A percentile compares a stretch with the other conserved stretches of the same genome.
Conservation (phyloP, 2,888 invertebrate species). For the Lithophane leautieri region DNA sequence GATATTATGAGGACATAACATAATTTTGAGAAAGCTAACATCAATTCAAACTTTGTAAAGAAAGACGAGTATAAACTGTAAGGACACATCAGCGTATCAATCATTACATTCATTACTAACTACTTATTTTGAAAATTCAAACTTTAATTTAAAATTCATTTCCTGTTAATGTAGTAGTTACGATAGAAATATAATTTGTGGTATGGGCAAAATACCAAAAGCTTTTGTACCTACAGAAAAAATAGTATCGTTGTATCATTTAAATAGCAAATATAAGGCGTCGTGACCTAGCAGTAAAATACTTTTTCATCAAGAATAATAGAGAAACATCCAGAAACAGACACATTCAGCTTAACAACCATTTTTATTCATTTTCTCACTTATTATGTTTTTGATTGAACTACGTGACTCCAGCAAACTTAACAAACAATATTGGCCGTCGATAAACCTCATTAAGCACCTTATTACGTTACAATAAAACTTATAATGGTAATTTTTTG, state of each 20-base stretch:
- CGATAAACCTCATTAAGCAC: constrained; percentile 44
- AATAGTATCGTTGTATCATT: neutral
- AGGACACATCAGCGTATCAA: neutral
- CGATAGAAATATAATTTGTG: neutral
- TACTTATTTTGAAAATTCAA: neutral
- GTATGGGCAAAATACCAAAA: neutral
- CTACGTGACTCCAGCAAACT: constrained; percentile 63
- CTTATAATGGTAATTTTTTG: constrained; percentile 35
- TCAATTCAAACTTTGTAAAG: too few species aligned
- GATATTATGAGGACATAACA: too few species aligned
- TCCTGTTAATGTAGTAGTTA: neutral
- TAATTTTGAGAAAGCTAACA: too few species aligned
- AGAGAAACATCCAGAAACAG: constrained; percentile 33
- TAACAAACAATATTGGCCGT: constrained; percentile 38
- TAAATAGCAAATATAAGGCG: constrained; percentile 34
- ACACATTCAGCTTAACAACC: constrained; percentile 49
- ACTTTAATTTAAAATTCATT: neutral
- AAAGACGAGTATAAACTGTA: too few species aligned
- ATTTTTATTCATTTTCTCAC: constrained; percentile 65
- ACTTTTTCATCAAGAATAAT: constrained; percentile 44
- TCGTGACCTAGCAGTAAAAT: constrained; percentile 55
- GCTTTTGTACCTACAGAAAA: neutral
- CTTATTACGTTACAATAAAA: constrained; percentile 57
- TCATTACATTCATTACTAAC: too few species aligned
- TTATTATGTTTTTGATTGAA: constrained; percentile 66